These are phyloP conservation scores for Harpagifer antarcticus DNA, from an alignment of 2,797 vertebrate species.

Conservation along the genomic window DNA sequence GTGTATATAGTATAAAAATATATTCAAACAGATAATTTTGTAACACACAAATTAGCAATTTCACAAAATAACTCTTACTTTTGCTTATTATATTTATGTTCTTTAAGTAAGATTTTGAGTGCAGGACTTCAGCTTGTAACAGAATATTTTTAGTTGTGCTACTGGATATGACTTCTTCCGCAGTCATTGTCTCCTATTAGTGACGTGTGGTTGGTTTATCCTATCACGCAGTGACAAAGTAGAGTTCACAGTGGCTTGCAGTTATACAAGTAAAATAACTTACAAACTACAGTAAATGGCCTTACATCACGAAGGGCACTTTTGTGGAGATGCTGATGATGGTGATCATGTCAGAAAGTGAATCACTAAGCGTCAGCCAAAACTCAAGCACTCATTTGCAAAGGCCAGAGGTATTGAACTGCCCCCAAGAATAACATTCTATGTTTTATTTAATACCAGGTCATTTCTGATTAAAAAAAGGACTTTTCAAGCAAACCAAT, in stretches of 20 bases:
- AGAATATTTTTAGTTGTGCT: too few species aligned
- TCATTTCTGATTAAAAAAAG: neutral
- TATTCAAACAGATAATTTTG: neutral
- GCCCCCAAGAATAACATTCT: slow-evolving; percentile 8
- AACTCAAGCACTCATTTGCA: neutral
- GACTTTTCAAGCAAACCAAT: slow-evolving; percentile 8
- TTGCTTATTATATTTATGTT: too few species aligned
- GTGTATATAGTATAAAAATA: neutral
- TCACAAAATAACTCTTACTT: neutral
- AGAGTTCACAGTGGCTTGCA: slow-evolving; percentile 30
- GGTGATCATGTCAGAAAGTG: slow-evolving; percentile 25
- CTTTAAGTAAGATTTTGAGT: neutral
- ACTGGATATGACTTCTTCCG: neutral
- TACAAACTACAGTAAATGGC: slow-evolving; percentile 1
- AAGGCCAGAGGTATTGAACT: slow-evolving; percentile 10
- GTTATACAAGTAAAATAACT: slow-evolving; percentile 26
- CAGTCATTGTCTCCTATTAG: slow-evolving; percentile 38
- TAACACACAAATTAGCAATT: neutral
- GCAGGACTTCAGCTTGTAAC: neutral
- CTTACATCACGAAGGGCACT: slow-evolving; percentile 5
- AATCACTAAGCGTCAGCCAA: slow-evolving; percentile 16
- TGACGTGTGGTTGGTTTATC: slow-evolving; percentile 12
- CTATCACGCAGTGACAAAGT: slow-evolving; percentile 2
- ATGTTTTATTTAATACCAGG: slow-evolving; percentile 11
- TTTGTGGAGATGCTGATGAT: slow-evolving; percentile 8